phyloP scores from a whole-genome alignment of 2,797 vertebrate genomes.

The Neosilurus mollespiculum region DNA sequence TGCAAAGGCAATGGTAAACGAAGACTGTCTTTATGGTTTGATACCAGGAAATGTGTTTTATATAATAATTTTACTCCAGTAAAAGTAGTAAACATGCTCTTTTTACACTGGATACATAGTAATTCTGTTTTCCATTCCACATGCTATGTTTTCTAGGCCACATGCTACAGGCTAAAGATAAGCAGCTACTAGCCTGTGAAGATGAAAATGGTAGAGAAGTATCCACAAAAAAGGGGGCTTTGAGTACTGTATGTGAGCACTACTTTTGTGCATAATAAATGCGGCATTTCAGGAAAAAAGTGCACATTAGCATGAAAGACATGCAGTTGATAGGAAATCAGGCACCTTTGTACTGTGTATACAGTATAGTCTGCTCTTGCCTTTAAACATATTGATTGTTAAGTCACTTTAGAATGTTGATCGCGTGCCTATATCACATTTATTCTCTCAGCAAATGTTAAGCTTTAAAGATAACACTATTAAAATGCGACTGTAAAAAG shows the following conservation, averaged over 20 bases:
- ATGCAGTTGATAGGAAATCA: constrained; percentile 26
- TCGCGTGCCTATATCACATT: constrained; percentile 34
- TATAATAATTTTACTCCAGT: not conserved
- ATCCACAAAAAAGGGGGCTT: constrained; percentile 29
- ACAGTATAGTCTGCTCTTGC: constrained; percentile 22
- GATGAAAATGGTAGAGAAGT: constrained; percentile 36
- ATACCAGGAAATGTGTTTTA: constrained; percentile 9
- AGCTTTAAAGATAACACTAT: constrained; percentile 47
- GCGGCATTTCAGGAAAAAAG: constrained; percentile 37
- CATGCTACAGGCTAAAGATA: constrained; percentile 1
- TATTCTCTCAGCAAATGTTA: constrained; percentile 21
- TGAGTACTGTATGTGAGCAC: constrained; percentile 37
- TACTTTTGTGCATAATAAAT: constrained; percentile 38
- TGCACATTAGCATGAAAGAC: constrained; percentile 12
- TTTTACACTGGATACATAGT: constrained; percentile 43
- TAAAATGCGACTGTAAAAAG: constrained; percentile 22
- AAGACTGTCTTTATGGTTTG: not conserved
- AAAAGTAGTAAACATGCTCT: constrained; percentile 16
- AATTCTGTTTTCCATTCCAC: constrained; percentile 17
- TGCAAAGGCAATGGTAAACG: not conserved
- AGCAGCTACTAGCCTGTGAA: constrained; percentile 30
- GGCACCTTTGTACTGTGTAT: constrained; percentile 20
- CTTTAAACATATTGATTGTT: constrained; percentile 13
- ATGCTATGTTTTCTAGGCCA: constrained; percentile 19
- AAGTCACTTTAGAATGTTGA: constrained; percentile 7